Base-by-base conservation (phyloP, 2,113 vertebrate genomes). In the Heterocephalus glaber region DNA sequence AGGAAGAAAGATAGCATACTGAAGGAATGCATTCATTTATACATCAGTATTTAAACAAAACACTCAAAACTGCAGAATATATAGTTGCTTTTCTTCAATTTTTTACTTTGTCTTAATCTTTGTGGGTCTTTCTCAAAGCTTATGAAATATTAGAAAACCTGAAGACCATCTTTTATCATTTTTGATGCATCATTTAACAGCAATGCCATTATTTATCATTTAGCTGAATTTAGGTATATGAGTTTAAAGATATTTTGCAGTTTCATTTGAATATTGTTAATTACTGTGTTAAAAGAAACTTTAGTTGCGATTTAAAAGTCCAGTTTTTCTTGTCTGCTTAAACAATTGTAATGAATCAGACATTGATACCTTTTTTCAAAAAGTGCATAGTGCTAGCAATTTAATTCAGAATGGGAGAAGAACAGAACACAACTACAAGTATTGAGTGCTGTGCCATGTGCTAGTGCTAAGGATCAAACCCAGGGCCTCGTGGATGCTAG, bases 81-180 rank as follows among this genome's bases (percentile, higher is more conserved):
- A n/a, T 7, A 61, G 41, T 41, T n/a, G 28, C 5, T 65, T 49
- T 72, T 76, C 72, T 94, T 80, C 56, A 33, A 30, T 12, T 86
- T 94, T 95, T 94, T 4, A 93, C 0, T 83, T 86, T 26, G 86
- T 11, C 44, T 74, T 77, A 30, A 47, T 80, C 33, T 68, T 56
- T 70, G n/a, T 24, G 47, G 35, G 38, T 20, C 66, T 89, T 89
- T 61, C 11, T 16, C 22, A 86, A 60, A 80, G 24, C 24, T 28
- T 84, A 56, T 28, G 85, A 85, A 88, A 41, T 58, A 22, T 79
- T 74, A 58, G 79, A 66, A 63, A 66, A 81, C 5, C 22, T 68
- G 60, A 82, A 47, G 38, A n/a, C 58, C 19, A 38, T 70, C 41
- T 84, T 90, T 76, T 28, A 54, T 70, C 28, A 56, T 56, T 92